phyloP scores from a whole-genome alignment of 2,888 invertebrate genomes.

The Poecilobothrus nobilitatus region DNA sequence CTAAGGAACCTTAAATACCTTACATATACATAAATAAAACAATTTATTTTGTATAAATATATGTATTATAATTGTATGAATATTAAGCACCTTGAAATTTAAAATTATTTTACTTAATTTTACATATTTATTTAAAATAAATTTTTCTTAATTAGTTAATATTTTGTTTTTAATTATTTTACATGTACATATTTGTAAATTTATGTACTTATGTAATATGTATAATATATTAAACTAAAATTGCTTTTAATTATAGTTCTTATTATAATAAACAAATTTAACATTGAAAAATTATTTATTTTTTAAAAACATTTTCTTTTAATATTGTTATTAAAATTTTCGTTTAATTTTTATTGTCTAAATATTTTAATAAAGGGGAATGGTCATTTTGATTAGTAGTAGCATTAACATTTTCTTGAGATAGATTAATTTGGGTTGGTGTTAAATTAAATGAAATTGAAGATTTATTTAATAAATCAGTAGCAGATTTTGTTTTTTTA shows the following conservation, averaged over 20 bases:
- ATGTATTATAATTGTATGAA: background rate
- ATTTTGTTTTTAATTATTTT: background rate
- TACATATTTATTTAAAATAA: background rate
- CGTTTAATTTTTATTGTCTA: slow-evolving; percentile 7
- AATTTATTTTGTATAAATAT: too few species aligned
- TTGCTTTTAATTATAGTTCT: too few species aligned
- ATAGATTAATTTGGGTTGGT: background rate
- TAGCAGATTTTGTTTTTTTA: background rate
- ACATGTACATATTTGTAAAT: background rate
- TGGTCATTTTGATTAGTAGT: background rate
- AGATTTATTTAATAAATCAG: background rate
- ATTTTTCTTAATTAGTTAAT: background rate
- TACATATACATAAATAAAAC: too few species aligned
- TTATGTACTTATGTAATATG: too few species aligned
- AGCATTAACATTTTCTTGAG: background rate
- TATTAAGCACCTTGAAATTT: background rate
- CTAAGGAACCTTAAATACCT: too few species aligned
- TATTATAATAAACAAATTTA: background rate
- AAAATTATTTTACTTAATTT: background rate
- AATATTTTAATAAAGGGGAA: slow-evolving; percentile 9
- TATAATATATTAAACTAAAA: too few species aligned
- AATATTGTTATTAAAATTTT: background rate
- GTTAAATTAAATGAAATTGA: background rate
- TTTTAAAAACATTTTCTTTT: background rate
- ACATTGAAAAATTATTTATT: background rate